Conservation (phyloP, 1,140 invertebrate genomes). For the Tetramorium parvispinum region DNA sequence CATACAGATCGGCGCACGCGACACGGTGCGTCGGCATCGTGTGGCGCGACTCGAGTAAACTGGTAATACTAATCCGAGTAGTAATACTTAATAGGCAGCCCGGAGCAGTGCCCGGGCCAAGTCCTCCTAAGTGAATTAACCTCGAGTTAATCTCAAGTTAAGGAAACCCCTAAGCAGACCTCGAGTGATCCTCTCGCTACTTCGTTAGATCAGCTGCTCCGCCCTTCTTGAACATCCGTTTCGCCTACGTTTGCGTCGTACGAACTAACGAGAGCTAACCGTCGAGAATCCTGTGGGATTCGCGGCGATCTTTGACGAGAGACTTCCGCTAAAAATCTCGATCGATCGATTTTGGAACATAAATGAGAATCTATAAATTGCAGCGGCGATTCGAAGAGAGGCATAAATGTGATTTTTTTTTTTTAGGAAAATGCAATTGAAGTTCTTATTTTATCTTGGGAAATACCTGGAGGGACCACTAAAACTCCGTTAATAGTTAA, state of each 20-base stretch:
- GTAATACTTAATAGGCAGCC: constrained; percentile 84
- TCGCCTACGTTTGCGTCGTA: constrained; percentile 9
- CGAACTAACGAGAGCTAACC: constrained; percentile 19
- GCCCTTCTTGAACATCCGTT: constrained; percentile 40
- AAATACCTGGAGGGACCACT: constrained; percentile 2
- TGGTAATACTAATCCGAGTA: constrained; percentile 80
- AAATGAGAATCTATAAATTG: neutral
- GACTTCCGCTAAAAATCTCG: neutral
- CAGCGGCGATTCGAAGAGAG: neutral
- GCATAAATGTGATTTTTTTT: neutral
- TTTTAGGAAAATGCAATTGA: neutral
- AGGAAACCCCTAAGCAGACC: constrained; percentile 83
- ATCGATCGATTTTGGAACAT: neutral
- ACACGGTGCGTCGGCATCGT: constrained; percentile 45
- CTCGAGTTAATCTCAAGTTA: constrained; percentile 84
- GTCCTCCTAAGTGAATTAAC: constrained; percentile 84
- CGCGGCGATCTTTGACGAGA: constrained; percentile 37
- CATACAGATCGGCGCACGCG: constrained; percentile 44
- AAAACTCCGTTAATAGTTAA: constrained; percentile 44
- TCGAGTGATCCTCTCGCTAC: constrained; percentile 75
- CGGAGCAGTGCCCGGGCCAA: constrained; percentile 79
- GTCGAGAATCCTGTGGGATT: constrained; percentile 51
- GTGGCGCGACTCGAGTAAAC: constrained; percentile 74
- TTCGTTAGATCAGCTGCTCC: constrained; percentile 63
- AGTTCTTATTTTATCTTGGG: constrained; percentile 4